Evolutionary conservation across 2,888 invertebrate genomes (phyloP).

Genomic region (Meandrusa payeni): DNA sequence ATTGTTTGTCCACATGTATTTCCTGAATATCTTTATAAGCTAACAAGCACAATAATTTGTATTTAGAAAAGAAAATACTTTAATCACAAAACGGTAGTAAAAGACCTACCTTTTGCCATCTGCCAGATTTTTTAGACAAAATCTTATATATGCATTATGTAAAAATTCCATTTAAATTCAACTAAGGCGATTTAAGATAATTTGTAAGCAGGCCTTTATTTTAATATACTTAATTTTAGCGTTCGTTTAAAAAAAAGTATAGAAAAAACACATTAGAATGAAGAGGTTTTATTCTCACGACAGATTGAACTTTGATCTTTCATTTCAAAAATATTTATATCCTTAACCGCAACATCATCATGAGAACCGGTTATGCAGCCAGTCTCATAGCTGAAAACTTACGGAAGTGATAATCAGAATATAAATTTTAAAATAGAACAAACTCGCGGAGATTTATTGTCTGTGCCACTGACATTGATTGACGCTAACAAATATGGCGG

Average conservation of each 20-base stretch:
- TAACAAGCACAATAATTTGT: no score
- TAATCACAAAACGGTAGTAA: no score
- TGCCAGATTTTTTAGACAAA: no score
- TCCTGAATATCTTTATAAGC: no score
- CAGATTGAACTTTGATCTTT: constrained; percentile 13
- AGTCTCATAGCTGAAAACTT: constrained; percentile 13
- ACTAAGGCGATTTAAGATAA: constrained; percentile 1
- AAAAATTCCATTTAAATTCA: constrained; percentile 7
- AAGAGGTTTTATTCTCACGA: constrained; percentile 15
- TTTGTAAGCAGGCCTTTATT: constrained; percentile 2
- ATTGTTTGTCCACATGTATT: no score
- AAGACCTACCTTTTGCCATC: no score
- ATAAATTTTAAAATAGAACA: constrained; percentile 28
- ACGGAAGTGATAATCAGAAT: constrained; percentile 27
- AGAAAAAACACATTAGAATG: no score
- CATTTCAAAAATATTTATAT: neutral
- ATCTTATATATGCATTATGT: constrained; percentile 1
- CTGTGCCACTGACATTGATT: constrained; percentile 8
- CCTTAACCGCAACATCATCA: constrained; percentile 4
- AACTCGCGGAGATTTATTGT: constrained; percentile 23
- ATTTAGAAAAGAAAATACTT: no score
- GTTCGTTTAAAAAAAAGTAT: constrained; percentile 2
- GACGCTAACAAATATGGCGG: constrained; percentile 20
- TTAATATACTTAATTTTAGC: constrained; percentile 3
- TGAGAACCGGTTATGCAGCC: constrained; percentile 13